Conservation (phyloP, 2,797 vertebrate genomes). For the Onychomys leucogaster region DNA sequence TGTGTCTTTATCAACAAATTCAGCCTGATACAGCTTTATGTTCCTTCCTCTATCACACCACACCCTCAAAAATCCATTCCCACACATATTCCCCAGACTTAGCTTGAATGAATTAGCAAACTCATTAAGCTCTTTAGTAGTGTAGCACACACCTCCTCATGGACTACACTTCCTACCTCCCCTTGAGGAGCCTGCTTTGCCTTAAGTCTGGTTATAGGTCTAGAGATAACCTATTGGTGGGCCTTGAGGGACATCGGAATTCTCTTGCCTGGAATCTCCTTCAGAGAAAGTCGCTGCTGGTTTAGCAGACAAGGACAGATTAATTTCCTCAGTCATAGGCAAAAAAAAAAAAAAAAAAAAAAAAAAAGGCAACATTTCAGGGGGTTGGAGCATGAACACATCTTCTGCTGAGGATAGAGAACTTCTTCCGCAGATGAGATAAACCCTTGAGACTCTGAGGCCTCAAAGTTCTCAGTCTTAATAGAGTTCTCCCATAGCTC, state of each 20-base stretch:
- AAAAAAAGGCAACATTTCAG: background rate
- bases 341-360: background rate
- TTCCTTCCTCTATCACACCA: background rate
- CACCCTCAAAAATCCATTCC: background rate
- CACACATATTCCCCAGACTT: background rate
- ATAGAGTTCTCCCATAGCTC: background rate
- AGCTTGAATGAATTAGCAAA: background rate
- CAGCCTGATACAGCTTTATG: background rate
- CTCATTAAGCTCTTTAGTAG: background rate
- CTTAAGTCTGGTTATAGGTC: background rate
- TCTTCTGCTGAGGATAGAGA: background rate
- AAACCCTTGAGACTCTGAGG: background rate
- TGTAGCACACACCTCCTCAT: background rate
- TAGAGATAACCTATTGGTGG: background rate
- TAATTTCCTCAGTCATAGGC: background rate
- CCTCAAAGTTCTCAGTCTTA: background rate
- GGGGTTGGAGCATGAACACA: background rate
- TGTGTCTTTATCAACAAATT: background rate
- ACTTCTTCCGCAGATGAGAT: background rate
- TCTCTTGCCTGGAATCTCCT: background rate
- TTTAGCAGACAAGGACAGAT: no score
- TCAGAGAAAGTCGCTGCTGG: background rate
- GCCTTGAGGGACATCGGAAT: background rate
- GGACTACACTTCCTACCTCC: background rate
- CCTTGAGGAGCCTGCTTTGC: background rate